These are phyloP conservation scores for Betta splendens DNA, from an alignment of 2,797 vertebrate species.

Conservation along the genomic window DNA sequence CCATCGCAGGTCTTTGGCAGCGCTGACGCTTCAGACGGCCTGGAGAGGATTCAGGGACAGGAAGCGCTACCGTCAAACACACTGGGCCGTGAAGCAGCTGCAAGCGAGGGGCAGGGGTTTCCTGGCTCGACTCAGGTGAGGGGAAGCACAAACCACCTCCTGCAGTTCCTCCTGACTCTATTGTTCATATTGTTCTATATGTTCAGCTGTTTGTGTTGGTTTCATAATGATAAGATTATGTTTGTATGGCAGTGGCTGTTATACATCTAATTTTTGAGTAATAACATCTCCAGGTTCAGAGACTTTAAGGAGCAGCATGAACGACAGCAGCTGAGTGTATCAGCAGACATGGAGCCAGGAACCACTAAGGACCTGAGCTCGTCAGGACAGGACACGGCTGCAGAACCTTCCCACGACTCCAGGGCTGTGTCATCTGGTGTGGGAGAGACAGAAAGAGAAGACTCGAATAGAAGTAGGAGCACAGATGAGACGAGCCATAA, in stretches of 20 bases:
- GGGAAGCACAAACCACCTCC: no score
- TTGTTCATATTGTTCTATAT: no score
- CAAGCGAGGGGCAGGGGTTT: slow-evolving; percentile 86
- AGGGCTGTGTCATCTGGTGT: not conserved
- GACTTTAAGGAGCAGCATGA: slow-evolving; percentile 81
- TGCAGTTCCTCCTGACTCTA: no score
- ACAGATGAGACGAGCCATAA: slow-evolving; percentile 78
- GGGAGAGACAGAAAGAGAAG: slow-evolving; percentile 45
- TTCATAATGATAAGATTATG: not conserved
- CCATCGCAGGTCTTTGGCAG: slow-evolving; percentile 73
- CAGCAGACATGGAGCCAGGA: slow-evolving; percentile 43
- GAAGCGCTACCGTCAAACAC: slow-evolving; percentile 68
- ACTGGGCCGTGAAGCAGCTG: slow-evolving; percentile 72
- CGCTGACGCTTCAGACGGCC: slow-evolving; percentile 82
- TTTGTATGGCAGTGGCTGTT: not conserved
- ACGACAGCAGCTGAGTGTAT: slow-evolving; percentile 61
- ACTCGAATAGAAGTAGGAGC: slow-evolving; percentile 47
- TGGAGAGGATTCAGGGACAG: slow-evolving; percentile 84
- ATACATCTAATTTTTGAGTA: not conserved
- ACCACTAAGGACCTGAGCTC: slow-evolving; percentile 31
- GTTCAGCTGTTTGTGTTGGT: no score
- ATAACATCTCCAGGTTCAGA: slow-evolving; percentile 77
- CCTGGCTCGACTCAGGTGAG: slow-evolving; percentile 86
- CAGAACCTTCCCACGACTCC: slow-evolving; percentile 29
- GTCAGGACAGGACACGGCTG: slow-evolving; percentile 16